Conservation (phyloP, 2,888 invertebrate species). For the Apotomis turbidana region DNA sequence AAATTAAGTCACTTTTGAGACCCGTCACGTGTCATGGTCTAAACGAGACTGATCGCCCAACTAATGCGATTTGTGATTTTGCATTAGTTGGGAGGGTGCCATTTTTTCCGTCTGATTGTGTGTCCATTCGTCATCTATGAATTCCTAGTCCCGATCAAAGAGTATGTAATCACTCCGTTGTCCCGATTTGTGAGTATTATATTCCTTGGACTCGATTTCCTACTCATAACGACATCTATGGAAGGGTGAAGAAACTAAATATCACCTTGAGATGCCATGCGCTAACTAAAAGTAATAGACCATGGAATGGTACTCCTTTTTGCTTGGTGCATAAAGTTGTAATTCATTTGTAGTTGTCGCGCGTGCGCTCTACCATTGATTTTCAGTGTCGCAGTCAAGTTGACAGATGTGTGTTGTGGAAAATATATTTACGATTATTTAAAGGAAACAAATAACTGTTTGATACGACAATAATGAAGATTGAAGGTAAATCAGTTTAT, state of each 20-base stretch:
- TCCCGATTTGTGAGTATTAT: not conserved
- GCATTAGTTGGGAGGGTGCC: too few species aligned
- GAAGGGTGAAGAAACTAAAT: slow-evolving; percentile 22
- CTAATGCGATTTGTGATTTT: too few species aligned
- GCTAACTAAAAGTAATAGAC: slow-evolving; percentile 47
- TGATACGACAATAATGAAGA: slow-evolving; percentile 59
- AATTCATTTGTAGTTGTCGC: slow-evolving; percentile 50
- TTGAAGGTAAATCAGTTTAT: slow-evolving; percentile 59
- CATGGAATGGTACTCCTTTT: slow-evolving; percentile 45
- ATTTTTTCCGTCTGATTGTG: too few species aligned
- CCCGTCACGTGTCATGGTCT: too few species aligned
- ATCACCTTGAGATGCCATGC: slow-evolving; percentile 59
- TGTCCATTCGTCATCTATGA: too few species aligned
- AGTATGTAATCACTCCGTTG: too few species aligned
- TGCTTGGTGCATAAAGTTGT: not conserved
- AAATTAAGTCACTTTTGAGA: too few species aligned
- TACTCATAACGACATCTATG: slow-evolving; percentile 58
- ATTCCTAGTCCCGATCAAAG: too few species aligned
- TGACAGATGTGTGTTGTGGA: slow-evolving; percentile 56
- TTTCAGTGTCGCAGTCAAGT: slow-evolving; percentile 58
- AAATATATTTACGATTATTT: slow-evolving; percentile 35
- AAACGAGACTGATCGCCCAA: too few species aligned
- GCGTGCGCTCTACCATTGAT: slow-evolving; percentile 76
- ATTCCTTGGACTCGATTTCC: not conserved
- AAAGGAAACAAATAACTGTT: slow-evolving; percentile 48